Evolutionary conservation across 2,888 invertebrate genomes (phyloP).

Genomic region (Anthophora plumipes): DNA sequence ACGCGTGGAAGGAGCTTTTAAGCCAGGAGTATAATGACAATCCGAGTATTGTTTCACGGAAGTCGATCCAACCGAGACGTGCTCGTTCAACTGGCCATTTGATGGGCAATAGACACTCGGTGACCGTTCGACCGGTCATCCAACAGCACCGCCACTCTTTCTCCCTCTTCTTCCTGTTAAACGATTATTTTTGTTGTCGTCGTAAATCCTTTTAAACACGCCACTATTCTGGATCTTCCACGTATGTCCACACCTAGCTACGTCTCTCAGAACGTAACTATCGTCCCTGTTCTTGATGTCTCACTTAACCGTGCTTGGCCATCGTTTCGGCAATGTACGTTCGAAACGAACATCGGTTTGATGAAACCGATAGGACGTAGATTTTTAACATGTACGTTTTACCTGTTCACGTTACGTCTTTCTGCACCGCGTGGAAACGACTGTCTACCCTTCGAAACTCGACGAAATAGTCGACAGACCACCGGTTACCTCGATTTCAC

Average conservation of each 20-base stretch:
- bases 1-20: not conserved
- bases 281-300: slow-evolving; percentile 72
- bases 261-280: slow-evolving; percentile 70
- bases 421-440: slow-evolving; percentile 2
- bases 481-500: slow-evolving; percentile 42
- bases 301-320: slow-evolving; percentile 70
- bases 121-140: slow-evolving; percentile 73
- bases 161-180: slow-evolving; percentile 65
- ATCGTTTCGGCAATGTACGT: slow-evolving; percentile 58
- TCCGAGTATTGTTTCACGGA: slow-evolving; percentile 60
- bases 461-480: slow-evolving; percentile 23
- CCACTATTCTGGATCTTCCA: slow-evolving; percentile 70
- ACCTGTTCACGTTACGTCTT: not conserved
- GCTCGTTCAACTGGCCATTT: slow-evolving; percentile 70
- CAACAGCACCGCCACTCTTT: slow-evolving; percentile 45
- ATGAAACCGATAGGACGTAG: slow-evolving; percentile 19
- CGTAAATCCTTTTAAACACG: slow-evolving; percentile 77
- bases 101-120: slow-evolving; percentile 76
- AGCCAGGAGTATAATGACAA: slow-evolving; percentile 38
- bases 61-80: slow-evolving; percentile 60
- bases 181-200: slow-evolving; percentile 79
- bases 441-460: slow-evolving; percentile 14
- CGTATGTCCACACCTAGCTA: slow-evolving; percentile 66
- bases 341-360: slow-evolving; percentile 26
- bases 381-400: no score